Evolutionary conservation across 2,113 vertebrate genomes (phyloP).

Genomic region (Salvator merianae): DNA sequence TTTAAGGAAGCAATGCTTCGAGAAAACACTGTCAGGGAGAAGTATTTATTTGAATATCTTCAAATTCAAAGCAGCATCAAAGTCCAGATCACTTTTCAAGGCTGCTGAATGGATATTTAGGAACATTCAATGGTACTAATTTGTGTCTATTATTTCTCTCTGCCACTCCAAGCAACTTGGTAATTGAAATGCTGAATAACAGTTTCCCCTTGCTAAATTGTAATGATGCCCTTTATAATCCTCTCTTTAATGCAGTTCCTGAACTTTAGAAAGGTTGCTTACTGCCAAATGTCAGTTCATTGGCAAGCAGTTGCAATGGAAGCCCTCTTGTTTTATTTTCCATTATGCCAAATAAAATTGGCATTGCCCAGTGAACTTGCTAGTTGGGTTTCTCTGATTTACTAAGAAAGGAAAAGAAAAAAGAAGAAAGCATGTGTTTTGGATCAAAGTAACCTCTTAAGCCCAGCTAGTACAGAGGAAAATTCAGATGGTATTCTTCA

Average conservation of each 20-base stretch:
- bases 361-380: neutral
- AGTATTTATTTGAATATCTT: slow-evolving; percentile 51
- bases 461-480: neutral
- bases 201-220: slow-evolving; percentile 70
- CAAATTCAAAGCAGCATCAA: slow-evolving; percentile 49
- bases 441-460: neutral
- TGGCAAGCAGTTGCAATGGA: slow-evolving; percentile 53
- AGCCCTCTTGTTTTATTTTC: slow-evolving; percentile 58
- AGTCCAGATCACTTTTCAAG: slow-evolving; percentile 51
- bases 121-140: slow-evolving; percentile 64
- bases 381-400: slow-evolving; percentile 32
- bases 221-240: slow-evolving; percentile 76
- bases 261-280: slow-evolving; percentile 77
- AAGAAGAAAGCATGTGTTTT: neutral
- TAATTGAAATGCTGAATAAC: slow-evolving; percentile 74
- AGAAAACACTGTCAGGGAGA: slow-evolving; percentile 47
- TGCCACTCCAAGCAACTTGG: slow-evolving; percentile 52
- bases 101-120: slow-evolving; percentile 56
- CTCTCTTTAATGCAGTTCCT: slow-evolving; percentile 71
- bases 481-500: neutral
- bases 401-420: neutral
- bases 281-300: slow-evolving; percentile 71
- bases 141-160: slow-evolving; percentile 69
- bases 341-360: slow-evolving; percentile 50
- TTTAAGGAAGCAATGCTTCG: slow-evolving; percentile 44